Evolutionary conservation across 2,113 vertebrate species (phyloP).

Genomic region (Ploceus nigricollis): DNA sequence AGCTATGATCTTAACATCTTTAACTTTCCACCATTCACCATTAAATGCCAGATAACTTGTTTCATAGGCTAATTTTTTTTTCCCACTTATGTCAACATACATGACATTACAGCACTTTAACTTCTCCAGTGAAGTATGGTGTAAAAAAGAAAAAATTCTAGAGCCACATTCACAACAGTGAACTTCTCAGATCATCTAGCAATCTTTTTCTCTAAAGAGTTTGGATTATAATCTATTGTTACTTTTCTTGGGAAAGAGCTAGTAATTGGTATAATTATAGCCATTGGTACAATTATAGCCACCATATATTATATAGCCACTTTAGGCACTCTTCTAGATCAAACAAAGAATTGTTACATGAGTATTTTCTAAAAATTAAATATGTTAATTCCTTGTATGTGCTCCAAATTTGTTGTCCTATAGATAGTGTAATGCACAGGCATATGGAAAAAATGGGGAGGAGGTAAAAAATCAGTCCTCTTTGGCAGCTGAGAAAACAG

Average conservation of each 20-base stretch:
- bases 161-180: background rate
- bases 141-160: slow-evolving; percentile 39
- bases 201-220: background rate
- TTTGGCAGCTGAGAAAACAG: background rate
- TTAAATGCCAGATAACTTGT: slow-evolving; percentile 38
- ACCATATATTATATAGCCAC: background rate
- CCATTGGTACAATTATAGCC: background rate
- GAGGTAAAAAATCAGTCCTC: background rate
- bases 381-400: background rate
- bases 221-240: background rate
- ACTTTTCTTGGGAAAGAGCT: background rate
- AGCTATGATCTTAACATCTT: slow-evolving; percentile 33
- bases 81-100: background rate
- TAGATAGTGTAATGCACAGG: background rate
- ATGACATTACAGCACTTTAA: slow-evolving; percentile 32
- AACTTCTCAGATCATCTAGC: background rate
- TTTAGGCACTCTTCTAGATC: background rate
- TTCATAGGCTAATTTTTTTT: slow-evolving; percentile 62
- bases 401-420: background rate
- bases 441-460: background rate
- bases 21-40: slow-evolving; percentile 18
- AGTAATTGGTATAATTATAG: background rate
- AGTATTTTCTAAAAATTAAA: background rate
- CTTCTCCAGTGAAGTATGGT: slow-evolving; percentile 42
- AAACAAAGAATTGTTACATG: background rate